phyloP scores from a whole-genome alignment of 1,140 invertebrate species.

The Chionoecetes opilio region DNA sequence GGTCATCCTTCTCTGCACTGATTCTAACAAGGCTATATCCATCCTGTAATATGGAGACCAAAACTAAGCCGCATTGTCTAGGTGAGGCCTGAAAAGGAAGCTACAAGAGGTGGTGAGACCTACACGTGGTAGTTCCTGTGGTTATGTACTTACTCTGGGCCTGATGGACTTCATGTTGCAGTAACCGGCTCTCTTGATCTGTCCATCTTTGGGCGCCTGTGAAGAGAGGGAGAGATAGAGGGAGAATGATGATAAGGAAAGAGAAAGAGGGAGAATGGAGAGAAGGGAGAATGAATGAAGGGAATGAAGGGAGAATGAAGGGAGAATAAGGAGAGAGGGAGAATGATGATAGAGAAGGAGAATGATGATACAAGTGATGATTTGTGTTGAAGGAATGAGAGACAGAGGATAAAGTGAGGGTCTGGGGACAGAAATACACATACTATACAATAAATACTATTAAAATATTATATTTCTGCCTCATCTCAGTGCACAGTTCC shows the following conservation, averaged over 20 bases:
- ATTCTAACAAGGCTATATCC: too few species aligned
- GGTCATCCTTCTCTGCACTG: too few species aligned
- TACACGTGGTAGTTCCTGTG: too few species aligned
- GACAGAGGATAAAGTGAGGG: not conserved
- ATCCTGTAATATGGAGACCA: too few species aligned
- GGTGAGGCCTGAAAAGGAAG: too few species aligned
- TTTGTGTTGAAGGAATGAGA: too few species aligned
- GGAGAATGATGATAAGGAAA: too few species aligned
- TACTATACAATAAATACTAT: not conserved
- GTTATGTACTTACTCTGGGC: conserved; percentile 72
- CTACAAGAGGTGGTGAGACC: too few species aligned
- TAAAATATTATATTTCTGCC: not conserved
- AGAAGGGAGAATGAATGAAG: not conserved
- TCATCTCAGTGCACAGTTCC: too few species aligned
- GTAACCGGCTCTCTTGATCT: conserved; percentile 58
- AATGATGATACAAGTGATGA: too few species aligned
- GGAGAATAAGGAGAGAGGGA: not conserved
- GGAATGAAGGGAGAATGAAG: not conserved
- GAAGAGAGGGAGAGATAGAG: too few species aligned
- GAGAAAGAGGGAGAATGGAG: not conserved
- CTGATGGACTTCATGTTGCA: conserved; percentile 67
- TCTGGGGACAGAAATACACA: not conserved
- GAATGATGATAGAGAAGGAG: not conserved
- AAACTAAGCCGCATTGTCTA: too few species aligned
- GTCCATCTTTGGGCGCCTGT: conserved; percentile 68